Percentiles rank a stretch among this genome's conserved stretches.
phyloP scores from a whole-genome alignment of 2,888 invertebrate genomes.

The Drosophila colorata region DNA sequence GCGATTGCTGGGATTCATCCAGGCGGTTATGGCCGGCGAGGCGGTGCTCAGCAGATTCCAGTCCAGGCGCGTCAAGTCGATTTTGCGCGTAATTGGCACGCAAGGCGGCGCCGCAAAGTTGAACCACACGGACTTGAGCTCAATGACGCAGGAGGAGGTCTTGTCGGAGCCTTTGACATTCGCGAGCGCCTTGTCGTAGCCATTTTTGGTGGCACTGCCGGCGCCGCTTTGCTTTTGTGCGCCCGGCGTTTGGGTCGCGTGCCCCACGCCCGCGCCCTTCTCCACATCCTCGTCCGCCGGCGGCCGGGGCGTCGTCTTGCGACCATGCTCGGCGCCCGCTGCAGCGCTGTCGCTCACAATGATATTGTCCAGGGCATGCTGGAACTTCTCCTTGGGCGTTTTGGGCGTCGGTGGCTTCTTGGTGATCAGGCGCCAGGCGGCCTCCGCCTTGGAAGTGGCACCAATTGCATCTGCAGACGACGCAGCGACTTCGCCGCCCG shows the following conservation, averaged over 20 bases:
- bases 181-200: conserved; percentile 84
- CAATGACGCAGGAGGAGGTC: conserved; percentile 94
- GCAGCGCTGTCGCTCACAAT: conserved; percentile 68
- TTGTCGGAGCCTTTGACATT: conserved; percentile 89
- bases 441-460: conserved; percentile 83
- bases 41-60: conserved; percentile 98
- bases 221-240: conserved; percentile 34
- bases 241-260: conserved; percentile 32
- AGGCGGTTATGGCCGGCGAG: conserved; percentile 98
- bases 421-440: conserved; percentile 84
- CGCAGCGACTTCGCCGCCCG: conserved; percentile 45
- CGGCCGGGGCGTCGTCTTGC: conserved; percentile 64
- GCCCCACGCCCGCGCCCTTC: conserved; percentile 56
- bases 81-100: conserved; percentile 96
- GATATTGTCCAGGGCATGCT: conserved; percentile 82
- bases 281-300: conserved; percentile 85
- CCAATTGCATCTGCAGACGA: conserved; percentile 57
- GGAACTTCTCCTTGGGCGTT: conserved; percentile 87
- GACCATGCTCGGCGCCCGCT: conserved; percentile 44
- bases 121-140: conserved; percentile 96
- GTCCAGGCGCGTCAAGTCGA: conserved; percentile 96
- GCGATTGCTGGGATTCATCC: conserved; percentile 98
- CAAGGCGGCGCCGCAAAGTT: conserved; percentile 98
- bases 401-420: conserved; percentile 87
- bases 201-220: conserved; percentile 66